Base-by-base conservation (phyloP, 2,797 vertebrate genomes). In the Dicrostonyx torquatus region DNA sequence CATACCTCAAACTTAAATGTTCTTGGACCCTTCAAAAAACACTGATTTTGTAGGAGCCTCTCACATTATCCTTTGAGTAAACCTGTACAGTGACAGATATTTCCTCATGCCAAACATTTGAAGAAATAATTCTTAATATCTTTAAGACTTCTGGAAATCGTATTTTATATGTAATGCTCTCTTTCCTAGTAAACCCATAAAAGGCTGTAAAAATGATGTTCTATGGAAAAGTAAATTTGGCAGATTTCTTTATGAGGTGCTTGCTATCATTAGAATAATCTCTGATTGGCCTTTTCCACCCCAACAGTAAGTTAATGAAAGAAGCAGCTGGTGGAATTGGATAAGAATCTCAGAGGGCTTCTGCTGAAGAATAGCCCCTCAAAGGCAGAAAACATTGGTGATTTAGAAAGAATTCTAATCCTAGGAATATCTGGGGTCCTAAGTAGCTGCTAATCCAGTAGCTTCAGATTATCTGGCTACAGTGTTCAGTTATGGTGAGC, bases 251-350 rank as follows among this genome's bases (percentile, higher is more conserved):
- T 98, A 98, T 97, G 98, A 98, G 97, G 98, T 98, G 97, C 98
- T 98, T 98, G 98, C 98, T 98, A 97, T 98, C 98, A 98, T 98
- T 98, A 98, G 98, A 98, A 98, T 98, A 98, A 98, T 97, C 97
- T 92, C 94, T 97, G 97, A 96, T 98, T 97, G 98, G 96, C 96
- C 96, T 98, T 97, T 97, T 94, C 97, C 94, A 93, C 98, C 97
- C 97, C 90, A 92, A 95, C 97, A 94, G 84, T 96, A 97, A 95
- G 93, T 75, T 98, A 97, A 98, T 97, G 98, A 98, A 98, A 96
- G 97, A 98, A 98, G 97, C 98, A 98, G 98, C 98, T 98, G 98
- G 97, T 80, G 94, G 94, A 98, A 98, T 97, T 97, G 97, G 76
- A 97, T 98, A 94, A 94, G 88, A 77, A 97, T 98, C 98, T 98